Percentiles rank a stretch among this genome's conserved stretches.
Conservation (phyloP, 2,113 vertebrate species). For the Hippocampus zosterae region DNA sequence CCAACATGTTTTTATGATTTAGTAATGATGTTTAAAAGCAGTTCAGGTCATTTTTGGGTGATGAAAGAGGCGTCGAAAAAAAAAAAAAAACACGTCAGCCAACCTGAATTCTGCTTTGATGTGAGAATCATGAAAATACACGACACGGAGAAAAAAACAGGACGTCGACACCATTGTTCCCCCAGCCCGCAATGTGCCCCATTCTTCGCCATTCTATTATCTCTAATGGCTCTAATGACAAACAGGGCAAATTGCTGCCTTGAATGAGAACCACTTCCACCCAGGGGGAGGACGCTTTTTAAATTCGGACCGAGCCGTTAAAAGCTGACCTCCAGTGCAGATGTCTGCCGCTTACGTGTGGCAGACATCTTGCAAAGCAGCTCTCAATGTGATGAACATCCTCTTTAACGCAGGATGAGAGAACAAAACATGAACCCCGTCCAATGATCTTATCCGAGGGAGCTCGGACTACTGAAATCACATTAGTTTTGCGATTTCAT, state of each 20-base stretch:
- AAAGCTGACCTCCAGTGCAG: not conserved
- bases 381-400: conserved; percentile 5
- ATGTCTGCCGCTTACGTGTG: not conserved
- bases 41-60: not conserved
- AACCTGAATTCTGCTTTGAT: not conserved
- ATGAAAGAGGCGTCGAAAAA: not conserved
- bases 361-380: not conserved
- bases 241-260: not conserved
- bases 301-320: not conserved
- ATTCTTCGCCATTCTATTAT: not conserved
- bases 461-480: not conserved
- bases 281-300: not conserved
- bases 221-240: not conserved
- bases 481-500: conserved; percentile 1
- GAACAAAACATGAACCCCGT: too few species aligned
- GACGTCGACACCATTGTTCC: not conserved
- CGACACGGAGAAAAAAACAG: not conserved
- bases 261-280: not conserved
- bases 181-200: not conserved
- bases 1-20: not conserved
- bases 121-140: not conserved
- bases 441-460: not conserved
- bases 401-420: too few species aligned
- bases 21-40: not conserved
- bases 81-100: not conserved